These are phyloP conservation scores for Entelurus aequoreus DNA, from an alignment of 2,113 vertebrate genomes.

Conservation along the genomic window DNA sequence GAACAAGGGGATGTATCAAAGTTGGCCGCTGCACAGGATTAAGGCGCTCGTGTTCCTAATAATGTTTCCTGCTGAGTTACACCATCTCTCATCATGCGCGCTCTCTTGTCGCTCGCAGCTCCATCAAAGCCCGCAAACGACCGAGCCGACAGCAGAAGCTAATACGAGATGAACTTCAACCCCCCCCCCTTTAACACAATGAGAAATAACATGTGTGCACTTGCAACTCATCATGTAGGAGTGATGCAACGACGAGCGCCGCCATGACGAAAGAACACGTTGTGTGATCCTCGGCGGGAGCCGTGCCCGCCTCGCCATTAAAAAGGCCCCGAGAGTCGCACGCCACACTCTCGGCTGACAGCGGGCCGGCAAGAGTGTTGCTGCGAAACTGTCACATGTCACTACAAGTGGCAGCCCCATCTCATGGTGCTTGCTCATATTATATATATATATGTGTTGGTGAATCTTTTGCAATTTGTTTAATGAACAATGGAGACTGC, in stretches of 20 bases:
- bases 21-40: constrained; percentile 17
- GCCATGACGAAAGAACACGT: constrained; percentile 57
- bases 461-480: too few relatives aligned
- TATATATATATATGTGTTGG: too few relatives aligned
- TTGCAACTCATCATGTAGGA: constrained; percentile 10
- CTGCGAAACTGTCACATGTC: constrained; percentile 25
- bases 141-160: constrained; percentile 15
- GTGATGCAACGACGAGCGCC: constrained; percentile 38
- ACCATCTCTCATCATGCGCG: constrained; percentile 7
- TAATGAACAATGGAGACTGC: too few relatives aligned
- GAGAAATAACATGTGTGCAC: not conserved
- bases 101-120: not conserved
- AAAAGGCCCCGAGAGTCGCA: constrained; percentile 33
- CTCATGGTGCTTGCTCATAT: not conserved
- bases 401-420: constrained; percentile 11
- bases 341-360: constrained; percentile 23
- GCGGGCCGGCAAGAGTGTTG: constrained; percentile 28
- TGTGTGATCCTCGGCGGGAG: constrained; percentile 46
- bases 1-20: constrained; percentile 30
- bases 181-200: not conserved
- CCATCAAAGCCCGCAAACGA: constrained; percentile 26
- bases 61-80: constrained; percentile 36
- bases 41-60: constrained; percentile 28
- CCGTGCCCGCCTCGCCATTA: constrained; percentile 38
- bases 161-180: constrained; percentile 18